Conservation (phyloP, 2,888 invertebrate genomes). For the Coenonympha glycerion region DNA sequence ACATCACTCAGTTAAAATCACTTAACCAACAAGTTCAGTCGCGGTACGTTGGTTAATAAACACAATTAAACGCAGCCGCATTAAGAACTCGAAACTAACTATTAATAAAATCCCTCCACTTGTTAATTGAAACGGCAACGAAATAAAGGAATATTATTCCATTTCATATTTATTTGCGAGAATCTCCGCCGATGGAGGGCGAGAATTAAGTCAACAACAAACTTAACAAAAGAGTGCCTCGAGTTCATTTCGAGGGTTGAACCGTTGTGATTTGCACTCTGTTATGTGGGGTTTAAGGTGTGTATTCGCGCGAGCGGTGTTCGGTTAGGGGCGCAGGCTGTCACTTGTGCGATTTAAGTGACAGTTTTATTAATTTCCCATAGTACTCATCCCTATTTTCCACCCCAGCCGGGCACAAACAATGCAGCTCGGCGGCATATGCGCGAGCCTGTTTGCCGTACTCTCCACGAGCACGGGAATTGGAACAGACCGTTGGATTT, state of each 20-base stretch:
- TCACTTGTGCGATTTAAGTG: slow-evolving; percentile 78
- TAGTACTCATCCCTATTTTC: slow-evolving; percentile 65
- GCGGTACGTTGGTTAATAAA: neutral
- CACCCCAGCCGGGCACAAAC: slow-evolving; percentile 65
- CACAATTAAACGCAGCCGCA: neutral
- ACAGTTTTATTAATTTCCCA: slow-evolving; percentile 86
- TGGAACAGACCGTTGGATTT: slow-evolving; percentile 25
- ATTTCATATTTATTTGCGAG: slow-evolving; percentile 61
- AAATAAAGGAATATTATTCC: slow-evolving; percentile 34
- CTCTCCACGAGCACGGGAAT: slow-evolving; percentile 35
- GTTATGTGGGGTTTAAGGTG: slow-evolving; percentile 30
- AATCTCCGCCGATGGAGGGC: slow-evolving; percentile 53
- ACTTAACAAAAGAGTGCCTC: slow-evolving; percentile 54
- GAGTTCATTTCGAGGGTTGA: slow-evolving; percentile 38
- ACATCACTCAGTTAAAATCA: too few species aligned
- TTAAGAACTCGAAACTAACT: neutral
- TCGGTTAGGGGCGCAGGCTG: slow-evolving; percentile 55
- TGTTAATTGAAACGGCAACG: slow-evolving; percentile 28
- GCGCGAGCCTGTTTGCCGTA: slow-evolving; percentile 46
- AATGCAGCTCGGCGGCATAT: slow-evolving; percentile 62
- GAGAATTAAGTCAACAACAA: slow-evolving; percentile 68
- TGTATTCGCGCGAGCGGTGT: slow-evolving; percentile 29
- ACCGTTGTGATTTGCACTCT: slow-evolving; percentile 39
- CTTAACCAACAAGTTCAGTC: neutral
- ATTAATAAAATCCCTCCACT: slow-evolving; percentile 11